Conservation (phyloP, 2,797 vertebrate genomes). For the Rhinatrema bivittatum region DNA sequence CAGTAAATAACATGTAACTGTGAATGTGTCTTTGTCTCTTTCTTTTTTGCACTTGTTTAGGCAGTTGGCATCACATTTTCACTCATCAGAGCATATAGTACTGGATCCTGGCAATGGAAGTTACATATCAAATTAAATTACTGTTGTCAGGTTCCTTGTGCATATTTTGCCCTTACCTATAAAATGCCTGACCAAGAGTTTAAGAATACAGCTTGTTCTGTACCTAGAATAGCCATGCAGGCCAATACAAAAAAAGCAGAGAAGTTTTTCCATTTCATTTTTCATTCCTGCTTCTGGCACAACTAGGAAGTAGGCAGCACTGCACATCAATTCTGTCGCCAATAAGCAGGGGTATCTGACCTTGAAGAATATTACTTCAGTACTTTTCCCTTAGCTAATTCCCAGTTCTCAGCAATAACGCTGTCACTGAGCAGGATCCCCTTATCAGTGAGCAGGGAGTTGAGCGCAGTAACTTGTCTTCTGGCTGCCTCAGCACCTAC, state of each 20-base stretch:
- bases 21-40: too few relatives aligned
- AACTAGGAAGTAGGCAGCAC: not conserved
- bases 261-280: not conserved
- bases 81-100: too few relatives aligned
- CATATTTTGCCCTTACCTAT: too few relatives aligned
- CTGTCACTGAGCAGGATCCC: not conserved
- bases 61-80: too few relatives aligned
- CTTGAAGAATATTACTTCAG: slow-evolving; percentile 5
- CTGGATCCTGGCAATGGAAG: too few relatives aligned
- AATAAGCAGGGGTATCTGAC: slow-evolving; percentile 14
- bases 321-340: not conserved
- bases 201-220: too few relatives aligned
- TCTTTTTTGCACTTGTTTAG: too few relatives aligned
- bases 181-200: too few relatives aligned
- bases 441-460: rapidly evolving
- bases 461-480: slow-evolving; percentile 27
- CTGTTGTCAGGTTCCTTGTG: too few relatives aligned
- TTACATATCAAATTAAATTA: too few relatives aligned
- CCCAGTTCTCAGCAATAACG: not conserved
- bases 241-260: rapidly evolving
- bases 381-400: not conserved
- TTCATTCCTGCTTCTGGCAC: not conserved
- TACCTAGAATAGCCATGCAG: not conserved
- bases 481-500: slow-evolving; percentile 45
- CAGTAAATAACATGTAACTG: too few relatives aligned